Evolutionary conservation across 1,140 invertebrate species (phyloP), one percentile per base, ranked within the genome.

Genomic region (Tetramorium simillimum): DNA sequence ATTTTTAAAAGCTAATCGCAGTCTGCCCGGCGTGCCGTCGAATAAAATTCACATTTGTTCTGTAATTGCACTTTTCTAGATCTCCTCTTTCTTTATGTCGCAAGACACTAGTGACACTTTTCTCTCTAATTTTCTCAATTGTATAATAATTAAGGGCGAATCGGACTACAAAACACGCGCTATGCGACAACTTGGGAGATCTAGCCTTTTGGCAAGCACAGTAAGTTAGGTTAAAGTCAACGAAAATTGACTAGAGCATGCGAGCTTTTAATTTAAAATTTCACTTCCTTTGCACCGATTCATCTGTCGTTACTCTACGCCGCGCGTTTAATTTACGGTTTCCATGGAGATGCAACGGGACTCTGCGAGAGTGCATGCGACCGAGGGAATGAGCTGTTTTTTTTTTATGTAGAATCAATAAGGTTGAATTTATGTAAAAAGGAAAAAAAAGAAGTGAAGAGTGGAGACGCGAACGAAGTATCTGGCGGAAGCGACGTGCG

Each of bases 341-440:
- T 82, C 88, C 88, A 82, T 81, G 88, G 86, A 82, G 76, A 89
- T 78, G 51, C 37, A 60, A 53, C 53, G 86, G 63, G 49, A 49
- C 10, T 62, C 58, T 18, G 56, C 46, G 76, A 33, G 70, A 56
- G 46, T 49, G 58, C 63, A 76, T 28, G 46, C 18, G 46, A 9
- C n/a, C 33, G 78, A 58, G 40, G 51, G 70, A 82, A 85, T 81
- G 76, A 88, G 70, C 65, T 58, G 60, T 49, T 49, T 69, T 69
- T 62, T 91, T 91, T 86, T 85, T 65, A 91, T 72, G 72, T 82
- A 86, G 69, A 91, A 91, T 91, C 89, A 85, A 91, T 89, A 89
- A 91, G 70, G 62, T 14, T 63, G 62, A 80, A 84, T 89, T 90
- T 85, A 40, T 75, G 78, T 75, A 80, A 88, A 86, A 84, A 70